Conservation (phyloP, 2,888 invertebrate species). For the Marronus borbonicus region DNA sequence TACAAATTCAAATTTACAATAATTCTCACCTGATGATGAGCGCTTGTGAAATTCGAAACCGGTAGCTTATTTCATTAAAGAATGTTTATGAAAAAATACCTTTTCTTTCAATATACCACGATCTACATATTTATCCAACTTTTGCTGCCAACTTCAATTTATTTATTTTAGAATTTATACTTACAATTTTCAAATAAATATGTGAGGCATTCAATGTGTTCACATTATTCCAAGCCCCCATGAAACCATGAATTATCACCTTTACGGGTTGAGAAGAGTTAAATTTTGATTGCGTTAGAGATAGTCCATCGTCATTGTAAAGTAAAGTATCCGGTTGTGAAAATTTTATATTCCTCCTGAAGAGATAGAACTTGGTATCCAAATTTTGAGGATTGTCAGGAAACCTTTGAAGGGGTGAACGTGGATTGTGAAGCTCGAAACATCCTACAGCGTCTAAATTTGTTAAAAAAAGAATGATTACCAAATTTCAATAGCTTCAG, state of each 20-base stretch:
- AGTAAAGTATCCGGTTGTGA: constrained; percentile 68
- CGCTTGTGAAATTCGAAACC: too few species aligned
- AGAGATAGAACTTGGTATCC: constrained; percentile 73
- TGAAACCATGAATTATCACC: constrained; percentile 75
- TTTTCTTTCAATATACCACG: too few species aligned
- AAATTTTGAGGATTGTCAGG: constrained; percentile 74
- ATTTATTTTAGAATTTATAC: constrained; percentile 50
- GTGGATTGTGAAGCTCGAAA: constrained; percentile 71
- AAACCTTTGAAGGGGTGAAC: constrained; percentile 72
- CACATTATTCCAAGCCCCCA: constrained; percentile 73
- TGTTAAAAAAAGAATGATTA: background rate
- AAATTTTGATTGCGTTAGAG: constrained; percentile 70
- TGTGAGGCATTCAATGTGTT: constrained; percentile 70
- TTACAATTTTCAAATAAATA: constrained; percentile 72
- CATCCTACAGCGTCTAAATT: constrained; percentile 74
- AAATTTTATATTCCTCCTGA: constrained; percentile 68
- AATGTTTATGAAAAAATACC: too few species aligned
- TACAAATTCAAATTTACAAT: too few species aligned
- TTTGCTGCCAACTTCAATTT: too few species aligned
- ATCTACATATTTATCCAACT: too few species aligned
- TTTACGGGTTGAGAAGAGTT: constrained; percentile 70
- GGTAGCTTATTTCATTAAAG: too few species aligned
- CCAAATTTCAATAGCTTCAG: too few species aligned
- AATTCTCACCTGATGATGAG: too few species aligned
- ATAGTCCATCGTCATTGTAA: constrained; percentile 71